Evolutionary conservation across 2,888 invertebrate species (phyloP), one percentile per base, ranked within the genome.

Genomic region (Spisula subtruncata): DNA sequence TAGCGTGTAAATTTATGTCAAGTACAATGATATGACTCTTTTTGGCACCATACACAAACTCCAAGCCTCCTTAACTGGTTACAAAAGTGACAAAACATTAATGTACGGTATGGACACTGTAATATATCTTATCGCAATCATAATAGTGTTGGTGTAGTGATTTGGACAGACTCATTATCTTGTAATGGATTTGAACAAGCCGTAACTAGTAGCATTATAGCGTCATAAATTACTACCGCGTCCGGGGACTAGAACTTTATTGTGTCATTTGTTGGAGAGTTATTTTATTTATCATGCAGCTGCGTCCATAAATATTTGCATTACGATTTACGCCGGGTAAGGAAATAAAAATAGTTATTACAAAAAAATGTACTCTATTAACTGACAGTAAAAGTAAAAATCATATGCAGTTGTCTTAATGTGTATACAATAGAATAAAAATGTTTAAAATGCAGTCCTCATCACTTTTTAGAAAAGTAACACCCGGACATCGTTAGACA

Each of bases 151-250:
- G 8, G 60, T 66, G 60, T n/a, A 66, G 25, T 25, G 60, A 66
- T 25, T 66, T 25, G 25, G 60, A 66, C n/a, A n/a, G 60, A 25
- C n/a, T 66, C 25, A 66, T 66, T 66, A 66, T n/a, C 25, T 66
- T 66, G 25, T 66, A 66, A 66, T 66, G 60, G 60, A 25, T 25
- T 25, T 66, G 60, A 66, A 66, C n/a, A 66, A 66, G 60, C 60
- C n/a, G 60, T 66, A 66, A 25, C 60, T n/a, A 25, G 25, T 66
- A 25, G 60, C n/a, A 25, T 66, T 66, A 66, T 66, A n/a, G 60
- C 8, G n/a, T 66, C 0, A 66, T 66, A 66, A 66, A 66, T 66
- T 25, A 66, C 25, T 66, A 25, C 20, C n/a, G 25, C 60, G 25
- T 66, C 60, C 60, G 60, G 60, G 8, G 60, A 12, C 60, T 25